Percentiles rank a stretch among this genome's conserved stretches.
phyloP scores from a whole-genome alignment of 2,113 vertebrate genomes.

The Chaetorhynchus papuensis region DNA sequence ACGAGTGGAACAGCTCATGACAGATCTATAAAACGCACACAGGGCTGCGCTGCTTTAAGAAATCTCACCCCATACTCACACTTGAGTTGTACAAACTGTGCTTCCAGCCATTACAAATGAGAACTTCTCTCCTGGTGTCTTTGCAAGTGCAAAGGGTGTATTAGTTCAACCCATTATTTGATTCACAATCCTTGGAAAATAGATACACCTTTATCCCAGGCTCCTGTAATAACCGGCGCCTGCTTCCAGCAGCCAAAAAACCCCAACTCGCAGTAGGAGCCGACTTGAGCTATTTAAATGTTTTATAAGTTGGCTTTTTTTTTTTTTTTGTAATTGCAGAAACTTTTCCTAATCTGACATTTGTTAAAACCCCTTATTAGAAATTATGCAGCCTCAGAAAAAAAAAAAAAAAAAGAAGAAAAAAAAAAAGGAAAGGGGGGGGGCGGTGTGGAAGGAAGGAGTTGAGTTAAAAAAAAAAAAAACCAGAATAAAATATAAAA shows the following conservation, averaged over 20 bases:
- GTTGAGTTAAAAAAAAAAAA: not conserved
- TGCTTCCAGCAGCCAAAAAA: conserved; percentile 68
- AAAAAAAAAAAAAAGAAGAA: not conserved
- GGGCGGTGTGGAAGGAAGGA: not conserved
- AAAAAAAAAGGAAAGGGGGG: no score
- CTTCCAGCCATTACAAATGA: not conserved
- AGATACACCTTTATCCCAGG: conserved; percentile 35
- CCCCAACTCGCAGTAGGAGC: conserved; percentile 62
- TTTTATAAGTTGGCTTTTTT: conserved; percentile 71
- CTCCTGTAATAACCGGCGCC: conserved; percentile 40
- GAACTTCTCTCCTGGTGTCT: not conserved
- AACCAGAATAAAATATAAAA: conserved; percentile 33
- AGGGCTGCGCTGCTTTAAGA: not conserved
- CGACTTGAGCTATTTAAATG: conserved; percentile 86
- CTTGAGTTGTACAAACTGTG: not conserved
- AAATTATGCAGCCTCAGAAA: conserved; percentile 79
- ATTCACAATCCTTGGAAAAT: conserved; percentile 63
- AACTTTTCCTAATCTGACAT: conserved; percentile 89
- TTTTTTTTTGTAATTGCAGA: conserved; percentile 74
- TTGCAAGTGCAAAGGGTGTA: not conserved
- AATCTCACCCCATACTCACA: not conserved
- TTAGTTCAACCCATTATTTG: conserved; percentile 18
- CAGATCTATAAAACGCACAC: not conserved
- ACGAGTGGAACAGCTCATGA: not conserved
- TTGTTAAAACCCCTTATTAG: conserved; percentile 84